Percentiles rank a stretch among this genome's conserved stretches.
These are phyloP conservation scores for Brenthis hecate DNA, from an alignment of 2,888 invertebrate genomes.

Conservation along the genomic window DNA sequence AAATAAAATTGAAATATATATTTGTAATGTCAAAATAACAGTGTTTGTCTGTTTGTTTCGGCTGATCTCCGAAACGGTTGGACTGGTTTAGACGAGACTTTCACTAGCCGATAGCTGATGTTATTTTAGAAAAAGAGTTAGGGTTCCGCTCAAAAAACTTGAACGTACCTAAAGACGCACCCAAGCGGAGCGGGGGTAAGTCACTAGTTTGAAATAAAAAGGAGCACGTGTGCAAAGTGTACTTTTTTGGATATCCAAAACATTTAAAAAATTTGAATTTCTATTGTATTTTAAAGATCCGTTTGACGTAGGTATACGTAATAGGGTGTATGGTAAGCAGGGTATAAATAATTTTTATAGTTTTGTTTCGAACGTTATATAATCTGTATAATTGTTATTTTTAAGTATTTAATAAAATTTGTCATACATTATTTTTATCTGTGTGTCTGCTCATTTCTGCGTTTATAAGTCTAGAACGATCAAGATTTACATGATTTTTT, in stretches of 20 bases:
- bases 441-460: background rate
- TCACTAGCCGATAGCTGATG: too few species aligned
- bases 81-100: too few species aligned
- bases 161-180: too few species aligned
- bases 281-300: conserved; percentile 8
- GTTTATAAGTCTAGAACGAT: too few species aligned
- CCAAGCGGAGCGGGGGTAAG: too few species aligned
- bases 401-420: background rate
- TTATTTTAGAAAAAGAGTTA: too few species aligned
- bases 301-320: conserved; percentile 20
- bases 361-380: conserved; percentile 1
- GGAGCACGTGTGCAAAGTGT: background rate
- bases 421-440: background rate
- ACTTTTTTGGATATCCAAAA: conserved; percentile 11
- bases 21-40: too few species aligned
- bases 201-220: background rate
- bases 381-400: background rate
- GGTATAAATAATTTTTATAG: conserved; percentile 10
- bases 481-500: too few species aligned
- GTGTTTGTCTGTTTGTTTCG: too few species aligned
- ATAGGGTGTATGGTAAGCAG: conserved; percentile 17
- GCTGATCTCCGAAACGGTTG: too few species aligned
- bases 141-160: too few species aligned
- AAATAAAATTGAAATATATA: too few species aligned
- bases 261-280: conserved; percentile 18